Base-by-base conservation (phyloP, 2,888 invertebrate species). In the Rhagophthalmus giganteus region DNA sequence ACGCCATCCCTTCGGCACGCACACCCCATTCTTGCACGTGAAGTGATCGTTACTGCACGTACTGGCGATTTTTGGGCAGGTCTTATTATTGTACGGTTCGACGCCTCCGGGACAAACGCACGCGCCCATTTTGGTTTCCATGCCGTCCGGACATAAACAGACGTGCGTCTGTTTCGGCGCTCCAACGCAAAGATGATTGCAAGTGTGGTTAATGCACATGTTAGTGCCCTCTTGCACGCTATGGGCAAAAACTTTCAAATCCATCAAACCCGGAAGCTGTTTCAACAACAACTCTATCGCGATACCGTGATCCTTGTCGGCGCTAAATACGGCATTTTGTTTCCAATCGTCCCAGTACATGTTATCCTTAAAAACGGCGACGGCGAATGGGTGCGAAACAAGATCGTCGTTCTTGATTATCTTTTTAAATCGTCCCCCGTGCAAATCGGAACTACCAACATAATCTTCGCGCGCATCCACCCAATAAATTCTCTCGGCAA, bases 311-410 rank as follows among this genome's bases (percentile, higher is more conserved):
- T 88, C 85, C 69, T 92, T 93, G 63, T 91, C 88, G 0, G 89
- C 87, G 2, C 84, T 80, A 66, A 88, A 89, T 44, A 93, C 86
- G 14, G 86, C 83, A 49, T 87, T 85, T 35, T 83, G 83, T 61
- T 86, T 87, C 91, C 90, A 92, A 70, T 94, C 94, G 65, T 93
- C 89, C 93, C 93, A 94, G 66, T 88, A 93, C 80, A 94, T 83
- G 60, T 82, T 81, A 64, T 89, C 87, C 73, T 94, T 94, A 65
- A 89, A 85, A 0, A 94, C 86, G 0, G 87, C 90, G 0, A 94
- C 86, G 0, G 91, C 88, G 67, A 92, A 94, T 2, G 93, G 93
- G 79, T 93, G 92, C 0, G 86, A 81, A 0, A 89, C 85, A 32
- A 83, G 80, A 0, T 82, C 81, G 46, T 83, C 81, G 46, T 84